Percentiles rank a stretch among this genome's conserved stretches.
These are phyloP conservation scores for Biston stratarius DNA, from an alignment of 2,888 invertebrate species.

Conservation along the genomic window DNA sequence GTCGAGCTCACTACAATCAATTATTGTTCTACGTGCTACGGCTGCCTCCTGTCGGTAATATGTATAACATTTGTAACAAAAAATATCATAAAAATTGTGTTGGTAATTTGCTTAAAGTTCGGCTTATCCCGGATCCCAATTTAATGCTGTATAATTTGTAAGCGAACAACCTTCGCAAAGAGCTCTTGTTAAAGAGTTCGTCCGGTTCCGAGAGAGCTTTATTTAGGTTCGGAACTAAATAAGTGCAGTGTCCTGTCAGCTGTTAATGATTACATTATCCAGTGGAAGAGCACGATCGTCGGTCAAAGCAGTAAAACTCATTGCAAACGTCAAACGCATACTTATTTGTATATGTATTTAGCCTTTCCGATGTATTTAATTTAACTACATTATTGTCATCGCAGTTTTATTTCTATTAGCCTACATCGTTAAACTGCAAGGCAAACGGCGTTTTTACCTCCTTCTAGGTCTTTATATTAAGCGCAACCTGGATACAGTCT, in stretches of 20 bases:
- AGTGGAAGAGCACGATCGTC: conserved; percentile 70
- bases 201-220: conserved; percentile 28
- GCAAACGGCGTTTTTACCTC: no score
- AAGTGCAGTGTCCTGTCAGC: conserved; percentile 65
- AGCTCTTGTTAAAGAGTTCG: conserved; percentile 34
- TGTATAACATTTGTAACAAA: conserved; percentile 65
- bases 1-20: conserved; percentile 81
- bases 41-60: conserved; percentile 77
- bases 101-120: conserved; percentile 63
- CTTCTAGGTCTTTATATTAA: no score
- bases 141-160: conserved; percentile 62
- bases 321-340: background rate
- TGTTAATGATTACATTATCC: conserved; percentile 79
- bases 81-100: conserved; percentile 68
- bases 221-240: conserved; percentile 64
- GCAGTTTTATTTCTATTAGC: no score
- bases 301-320: conserved; percentile 62
- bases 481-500: no score
- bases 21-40: conserved; percentile 82
- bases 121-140: conserved; percentile 51
- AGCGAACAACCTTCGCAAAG: conserved; percentile 31
- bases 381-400: background rate
- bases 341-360: conserved; percentile 17
- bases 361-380: background rate
- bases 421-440: no score